Evolutionary conservation across 2,113 vertebrate genomes (phyloP), one percentile per base, ranked within the genome.

Genomic region (Hippocampus comes): DNA sequence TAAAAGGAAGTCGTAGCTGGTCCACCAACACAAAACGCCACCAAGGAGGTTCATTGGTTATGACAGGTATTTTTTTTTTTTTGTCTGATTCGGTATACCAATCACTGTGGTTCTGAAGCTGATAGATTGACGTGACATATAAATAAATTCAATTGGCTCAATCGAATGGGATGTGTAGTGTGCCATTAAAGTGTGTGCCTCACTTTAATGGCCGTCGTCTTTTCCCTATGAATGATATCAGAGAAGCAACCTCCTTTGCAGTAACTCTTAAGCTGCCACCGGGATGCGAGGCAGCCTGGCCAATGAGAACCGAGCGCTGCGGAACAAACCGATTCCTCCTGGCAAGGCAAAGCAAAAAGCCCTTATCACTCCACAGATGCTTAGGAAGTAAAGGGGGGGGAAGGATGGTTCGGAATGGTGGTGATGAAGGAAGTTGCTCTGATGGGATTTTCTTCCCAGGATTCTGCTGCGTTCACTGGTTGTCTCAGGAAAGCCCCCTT

Each of bases 401-500:
- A 67, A 73, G 73, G 68, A 73, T 69, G 69, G 71, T 70, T 48
- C 18, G 42, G 49, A 42, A 75, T 78, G 71, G 70, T 68, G 72
- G 69, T 63, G 7, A 0, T 55, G 66, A 25, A 74, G 66, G 42
- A 63, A 73, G 66, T 66, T 15, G 14, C 68, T 76, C 77, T 84
- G 81, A 85, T 81, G 82, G 77, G 76, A 83, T 74, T 72, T 72
- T 70, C 61, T 46, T 53, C 72, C 78, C 70, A 53, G 70, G 61
- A 77, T 72, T 77, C 80, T 80, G 68, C 74, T 75, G 69, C 72
- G 61, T 78, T 88, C 75, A 61, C 82, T 65, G 86, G 85, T 81
- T 71, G 73, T 78, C 21, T 88, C 76, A 87, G 80, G 84, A 88
- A 85, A 89, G 75, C 82, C 86, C 77, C 75, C 76, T 90, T 91